Evolutionary conservation across 2,113 vertebrate genomes (phyloP).

Genomic region (Entomyzon cyanotis): DNA sequence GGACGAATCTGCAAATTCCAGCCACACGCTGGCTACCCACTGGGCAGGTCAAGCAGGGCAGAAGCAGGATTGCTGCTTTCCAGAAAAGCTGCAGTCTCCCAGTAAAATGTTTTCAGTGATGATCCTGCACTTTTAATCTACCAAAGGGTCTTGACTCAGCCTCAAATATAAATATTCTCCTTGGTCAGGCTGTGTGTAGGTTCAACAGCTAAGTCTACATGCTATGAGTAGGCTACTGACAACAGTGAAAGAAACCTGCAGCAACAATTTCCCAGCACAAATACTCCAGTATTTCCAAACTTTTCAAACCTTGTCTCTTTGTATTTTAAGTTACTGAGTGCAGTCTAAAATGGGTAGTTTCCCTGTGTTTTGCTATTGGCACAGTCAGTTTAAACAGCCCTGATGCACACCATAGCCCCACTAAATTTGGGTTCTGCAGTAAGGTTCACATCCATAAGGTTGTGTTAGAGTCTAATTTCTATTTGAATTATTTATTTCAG

Average conservation of each 20-base stretch:
- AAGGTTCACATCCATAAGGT: background rate
- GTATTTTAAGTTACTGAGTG: background rate
- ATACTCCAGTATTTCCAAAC: background rate
- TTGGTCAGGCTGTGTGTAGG: background rate
- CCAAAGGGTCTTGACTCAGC: background rate
- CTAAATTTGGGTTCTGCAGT: background rate
- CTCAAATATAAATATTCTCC: background rate
- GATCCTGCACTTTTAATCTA: background rate
- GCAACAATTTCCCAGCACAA: background rate
- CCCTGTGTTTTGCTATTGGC: background rate
- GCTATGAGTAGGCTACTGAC: background rate
- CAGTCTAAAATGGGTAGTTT: background rate
- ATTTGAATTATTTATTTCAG: background rate
- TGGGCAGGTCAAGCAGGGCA: rapidly evolving
- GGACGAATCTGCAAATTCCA: rapidly evolving
- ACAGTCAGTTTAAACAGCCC: background rate
- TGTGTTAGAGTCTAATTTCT: background rate
- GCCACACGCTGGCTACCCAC: rapidly evolving
- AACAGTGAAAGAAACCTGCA: background rate
- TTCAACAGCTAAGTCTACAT: background rate
- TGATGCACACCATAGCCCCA: background rate
- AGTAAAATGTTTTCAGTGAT: background rate
- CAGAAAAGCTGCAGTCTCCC: background rate
- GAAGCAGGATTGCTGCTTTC: background rate
- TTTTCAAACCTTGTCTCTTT: background rate